Conservation (phyloP, 1,140 invertebrate genomes). For the Latrodectus geometricus region DNA sequence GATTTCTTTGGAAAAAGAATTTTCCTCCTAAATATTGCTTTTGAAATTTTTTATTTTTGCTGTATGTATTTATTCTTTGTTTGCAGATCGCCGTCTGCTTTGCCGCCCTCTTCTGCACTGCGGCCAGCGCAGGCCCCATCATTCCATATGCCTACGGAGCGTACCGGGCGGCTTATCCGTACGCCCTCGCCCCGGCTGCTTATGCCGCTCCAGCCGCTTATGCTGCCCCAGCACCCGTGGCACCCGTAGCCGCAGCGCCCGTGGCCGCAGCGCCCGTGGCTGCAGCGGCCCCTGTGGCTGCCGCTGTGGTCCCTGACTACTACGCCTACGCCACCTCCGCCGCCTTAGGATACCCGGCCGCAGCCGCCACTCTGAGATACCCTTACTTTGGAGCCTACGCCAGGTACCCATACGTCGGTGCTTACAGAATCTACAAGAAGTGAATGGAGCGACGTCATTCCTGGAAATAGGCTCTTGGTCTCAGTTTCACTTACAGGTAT, state of each 20-base stretch:
- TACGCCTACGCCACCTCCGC: neutral
- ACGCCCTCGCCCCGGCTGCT: neutral
- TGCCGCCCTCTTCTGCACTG: neutral
- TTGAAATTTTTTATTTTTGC: too few species aligned
- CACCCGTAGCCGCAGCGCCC: neutral
- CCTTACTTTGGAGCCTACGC: constrained; percentile 18
- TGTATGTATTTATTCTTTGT: neutral
- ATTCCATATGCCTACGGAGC: neutral
- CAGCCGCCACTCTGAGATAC: neutral
- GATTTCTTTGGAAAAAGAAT: too few species aligned
- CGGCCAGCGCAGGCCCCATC: neutral
- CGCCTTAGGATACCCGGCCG: constrained; percentile 12
- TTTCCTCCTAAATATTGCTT: neutral
- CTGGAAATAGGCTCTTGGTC: neutral
- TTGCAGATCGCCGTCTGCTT: constrained; percentile 24
- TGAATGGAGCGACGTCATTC: neutral
- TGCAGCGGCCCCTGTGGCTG: neutral
- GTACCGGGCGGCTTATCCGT: neutral
- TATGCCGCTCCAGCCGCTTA: too few species aligned
- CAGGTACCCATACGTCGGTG: constrained; percentile 19
- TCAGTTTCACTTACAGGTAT: constrained; percentile 26
- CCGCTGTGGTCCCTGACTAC: neutral
- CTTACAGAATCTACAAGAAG: constrained; percentile 24
- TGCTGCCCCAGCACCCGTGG: neutral
- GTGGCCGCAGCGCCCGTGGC: neutral